Evolutionary conservation across 2,797 vertebrate species (phyloP).

Genomic region (Poeciliopsis infans): DNA sequence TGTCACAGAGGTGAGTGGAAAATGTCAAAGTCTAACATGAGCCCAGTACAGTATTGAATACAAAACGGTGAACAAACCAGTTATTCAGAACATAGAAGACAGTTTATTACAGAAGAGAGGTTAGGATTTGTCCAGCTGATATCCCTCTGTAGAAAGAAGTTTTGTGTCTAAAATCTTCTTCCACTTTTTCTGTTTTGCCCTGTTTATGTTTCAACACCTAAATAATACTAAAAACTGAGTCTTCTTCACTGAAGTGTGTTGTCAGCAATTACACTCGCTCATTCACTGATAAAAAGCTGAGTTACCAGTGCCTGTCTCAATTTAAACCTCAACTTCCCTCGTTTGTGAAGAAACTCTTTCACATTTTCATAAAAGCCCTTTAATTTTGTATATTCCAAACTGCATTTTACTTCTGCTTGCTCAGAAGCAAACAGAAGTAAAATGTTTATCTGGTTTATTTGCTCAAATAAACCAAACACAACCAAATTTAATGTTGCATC

Average conservation of each 20-base stretch:
- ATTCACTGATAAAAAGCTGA: neutral
- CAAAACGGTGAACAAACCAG: neutral
- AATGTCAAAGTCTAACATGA: neutral
- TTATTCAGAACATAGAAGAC: neutral
- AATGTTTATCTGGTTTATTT: no score
- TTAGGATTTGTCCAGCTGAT: neutral
- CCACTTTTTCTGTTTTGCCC: neutral
- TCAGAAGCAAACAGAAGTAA: no score
- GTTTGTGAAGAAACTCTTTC: neutral
- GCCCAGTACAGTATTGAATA: neutral
- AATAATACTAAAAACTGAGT: neutral
- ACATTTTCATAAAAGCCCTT: neutral
- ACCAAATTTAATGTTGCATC: neutral
- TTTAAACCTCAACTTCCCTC: neutral
- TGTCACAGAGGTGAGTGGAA: constrained; percentile 90
- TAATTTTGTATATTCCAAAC: neutral
- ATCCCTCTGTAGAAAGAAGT: neutral
- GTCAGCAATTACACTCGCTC: neutral
- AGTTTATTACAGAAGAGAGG: neutral
- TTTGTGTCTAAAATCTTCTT: neutral
- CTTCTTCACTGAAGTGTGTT: neutral
- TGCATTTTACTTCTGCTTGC: neutral
- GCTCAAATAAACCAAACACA: neutral
- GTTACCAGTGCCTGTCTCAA: neutral
- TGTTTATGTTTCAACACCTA: neutral